Percentiles rank a stretch among this genome's conserved stretches.
Conservation (phyloP, 2,113 vertebrate species). For the Eira barbara region DNA sequence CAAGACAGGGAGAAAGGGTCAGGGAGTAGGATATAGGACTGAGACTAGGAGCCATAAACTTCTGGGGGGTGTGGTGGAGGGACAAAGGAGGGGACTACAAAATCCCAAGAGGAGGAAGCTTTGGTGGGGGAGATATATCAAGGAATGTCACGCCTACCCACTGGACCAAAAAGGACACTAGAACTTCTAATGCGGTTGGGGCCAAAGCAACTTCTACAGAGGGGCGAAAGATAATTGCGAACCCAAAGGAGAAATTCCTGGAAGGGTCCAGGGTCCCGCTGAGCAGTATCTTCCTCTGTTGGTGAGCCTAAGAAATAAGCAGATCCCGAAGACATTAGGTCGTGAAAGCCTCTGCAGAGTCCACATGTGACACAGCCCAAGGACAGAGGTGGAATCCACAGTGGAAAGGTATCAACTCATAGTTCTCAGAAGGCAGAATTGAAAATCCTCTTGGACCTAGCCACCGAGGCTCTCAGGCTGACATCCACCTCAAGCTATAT, state of each 20-base stretch:
- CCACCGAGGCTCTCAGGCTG: neutral
- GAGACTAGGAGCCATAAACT: neutral
- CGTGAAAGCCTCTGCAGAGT: neutral
- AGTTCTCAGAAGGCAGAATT: neutral
- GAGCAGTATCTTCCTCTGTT: neutral
- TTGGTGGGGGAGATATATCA: fast-evolving
- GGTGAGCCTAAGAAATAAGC: neutral
- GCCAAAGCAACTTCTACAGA: neutral
- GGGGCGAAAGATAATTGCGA: neutral
- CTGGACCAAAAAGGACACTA: neutral
- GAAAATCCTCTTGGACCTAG: neutral
- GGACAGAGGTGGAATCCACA: neutral
- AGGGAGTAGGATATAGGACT: neutral
- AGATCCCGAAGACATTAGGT: neutral
- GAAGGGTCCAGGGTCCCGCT: too few species aligned
- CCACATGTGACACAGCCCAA: neutral
- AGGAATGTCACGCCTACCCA: neutral
- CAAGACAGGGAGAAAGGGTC: neutral
- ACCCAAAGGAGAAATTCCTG: neutral
- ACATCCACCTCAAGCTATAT: neutral
- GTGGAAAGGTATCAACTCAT: neutral
- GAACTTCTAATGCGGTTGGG: neutral
- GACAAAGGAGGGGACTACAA: neutral
- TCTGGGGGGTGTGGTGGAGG: neutral
- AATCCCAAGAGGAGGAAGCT: neutral